Base-by-base conservation (phyloP, 2,113 vertebrate genomes). In the Thomomys bottae region DNA sequence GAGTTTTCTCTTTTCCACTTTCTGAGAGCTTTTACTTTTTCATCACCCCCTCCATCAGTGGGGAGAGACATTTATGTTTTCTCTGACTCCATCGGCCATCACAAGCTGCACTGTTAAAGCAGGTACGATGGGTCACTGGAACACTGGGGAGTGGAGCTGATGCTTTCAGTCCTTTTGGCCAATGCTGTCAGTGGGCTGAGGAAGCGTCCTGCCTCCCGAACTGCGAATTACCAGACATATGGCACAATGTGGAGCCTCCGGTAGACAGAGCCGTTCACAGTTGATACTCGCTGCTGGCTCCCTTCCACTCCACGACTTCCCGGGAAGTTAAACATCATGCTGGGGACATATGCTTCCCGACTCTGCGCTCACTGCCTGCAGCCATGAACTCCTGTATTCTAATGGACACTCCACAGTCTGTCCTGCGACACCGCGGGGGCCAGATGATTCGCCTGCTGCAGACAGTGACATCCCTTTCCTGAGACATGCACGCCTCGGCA, bases 391-490 rank as follows among this genome's bases (percentile, higher is more conserved):
- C 97, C 97, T 96, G 96, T 98, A 98, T 98, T 97, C 97, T 98
- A 97, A 98, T 98, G 98, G 98, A 98, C 98, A 99, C 99, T 98
- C 97, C 95, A 97, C 98, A 98, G 98, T 99, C 98, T 99, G 98
- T 95, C 98, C 97, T 87, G 94, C 98, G 98, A 98, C 98, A 98
- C 98, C 98, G 97, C 96, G 83, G 97, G 97, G 97, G 96, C 97
- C 96, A 97, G 97, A 98, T 98, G 98, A 98, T 97, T 97, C 88
- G 97, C 97, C 95, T 88, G 95, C 95, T 94, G 94, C 98, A 98
- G 98, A 99, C 98, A 98, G 98, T 98, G 97, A 98, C 98, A 98
- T 99, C 98, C 98, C 98, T 99, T 99, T 98, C 98, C 98, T 98
- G 97, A 99, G 98, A 98, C 98, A 97, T 98, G 98, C 98, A 98